Percentiles rank a stretch among this genome's conserved stretches.
Evolutionary conservation across 1,140 invertebrate genomes (phyloP).

Genomic region (Gonioctena quinquepunctata): DNA sequence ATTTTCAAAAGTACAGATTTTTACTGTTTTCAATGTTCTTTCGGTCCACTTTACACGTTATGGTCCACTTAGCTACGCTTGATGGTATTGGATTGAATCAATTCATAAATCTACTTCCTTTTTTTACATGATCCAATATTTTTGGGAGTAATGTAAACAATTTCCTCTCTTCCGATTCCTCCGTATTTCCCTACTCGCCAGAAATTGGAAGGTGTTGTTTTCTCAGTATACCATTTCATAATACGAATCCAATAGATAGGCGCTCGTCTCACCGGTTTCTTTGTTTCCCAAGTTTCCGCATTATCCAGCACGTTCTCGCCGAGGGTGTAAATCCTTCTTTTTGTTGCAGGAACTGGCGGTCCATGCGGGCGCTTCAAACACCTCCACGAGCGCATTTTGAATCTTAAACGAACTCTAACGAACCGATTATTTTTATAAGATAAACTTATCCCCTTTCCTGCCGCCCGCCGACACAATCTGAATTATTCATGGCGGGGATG

Average conservation of each 20-base stretch:
- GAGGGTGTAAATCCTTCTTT: constrained; percentile 47
- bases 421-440: constrained; percentile 42
- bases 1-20: too few species aligned
- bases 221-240: neutral
- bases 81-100: too few species aligned
- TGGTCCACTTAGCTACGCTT: too few species aligned
- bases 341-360: constrained; percentile 29
- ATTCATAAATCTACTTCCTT: too few species aligned
- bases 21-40: too few species aligned
- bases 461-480: constrained; percentile 17
- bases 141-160: too few species aligned
- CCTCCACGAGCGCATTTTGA: constrained; percentile 28
- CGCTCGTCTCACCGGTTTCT: constrained; percentile 30
- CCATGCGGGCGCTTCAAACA: constrained; percentile 29
- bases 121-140: too few species aligned
- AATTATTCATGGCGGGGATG: constrained; percentile 28
- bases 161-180: too few species aligned
- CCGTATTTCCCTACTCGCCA: too few species aligned
- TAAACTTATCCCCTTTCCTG: constrained; percentile 31
- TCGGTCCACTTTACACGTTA: too few species aligned
- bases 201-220: too few species aligned
- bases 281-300: constrained; percentile 42
- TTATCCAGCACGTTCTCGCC: constrained; percentile 36
- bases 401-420: constrained; percentile 36
- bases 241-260: constrained; percentile 43